phyloP scores from a whole-genome alignment of 2,113 vertebrate species.

The Ptyas mucosa region DNA sequence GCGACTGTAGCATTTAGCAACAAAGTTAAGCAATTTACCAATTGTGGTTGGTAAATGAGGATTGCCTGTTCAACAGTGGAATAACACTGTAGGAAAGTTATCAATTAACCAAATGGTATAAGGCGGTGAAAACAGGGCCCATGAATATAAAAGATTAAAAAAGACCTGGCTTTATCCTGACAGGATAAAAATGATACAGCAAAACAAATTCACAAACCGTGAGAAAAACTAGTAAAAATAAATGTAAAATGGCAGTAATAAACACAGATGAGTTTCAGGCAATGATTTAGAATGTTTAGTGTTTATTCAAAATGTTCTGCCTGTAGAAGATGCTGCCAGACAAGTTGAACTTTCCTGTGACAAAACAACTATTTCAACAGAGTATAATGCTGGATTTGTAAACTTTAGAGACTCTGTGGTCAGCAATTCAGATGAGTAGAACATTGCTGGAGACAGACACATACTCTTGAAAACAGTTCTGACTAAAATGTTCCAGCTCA shows the following conservation, averaged over 20 bases:
- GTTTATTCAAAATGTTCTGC: neutral
- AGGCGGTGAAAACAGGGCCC: neutral
- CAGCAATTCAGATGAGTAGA: neutral
- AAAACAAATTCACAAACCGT: neutral
- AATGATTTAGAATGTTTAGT: neutral
- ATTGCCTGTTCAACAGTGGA: neutral
- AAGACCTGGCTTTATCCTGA: neutral
- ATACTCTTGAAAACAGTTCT: neutral
- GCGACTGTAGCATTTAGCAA: neutral
- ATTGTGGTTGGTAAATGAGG: neutral
- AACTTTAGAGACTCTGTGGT: neutral
- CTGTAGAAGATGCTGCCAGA: neutral
- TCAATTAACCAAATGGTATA: neutral
- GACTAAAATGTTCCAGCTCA: neutral
- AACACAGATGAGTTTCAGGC: neutral
- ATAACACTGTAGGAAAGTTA: neutral
- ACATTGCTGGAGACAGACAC: neutral
- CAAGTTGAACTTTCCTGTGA: neutral
- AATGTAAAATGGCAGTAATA: neutral
- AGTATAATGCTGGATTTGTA: neutral
- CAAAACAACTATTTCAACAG: conserved; percentile 10
- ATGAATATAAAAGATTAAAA: neutral
- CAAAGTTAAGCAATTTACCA: neutral
- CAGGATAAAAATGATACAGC: neutral
- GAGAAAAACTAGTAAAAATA: neutral